A percentile compares a stretch with the other conserved stretches of the same genome.
Evolutionary conservation across 2,888 invertebrate genomes (phyloP).

Genomic region (Mythimna lalbum): DNA sequence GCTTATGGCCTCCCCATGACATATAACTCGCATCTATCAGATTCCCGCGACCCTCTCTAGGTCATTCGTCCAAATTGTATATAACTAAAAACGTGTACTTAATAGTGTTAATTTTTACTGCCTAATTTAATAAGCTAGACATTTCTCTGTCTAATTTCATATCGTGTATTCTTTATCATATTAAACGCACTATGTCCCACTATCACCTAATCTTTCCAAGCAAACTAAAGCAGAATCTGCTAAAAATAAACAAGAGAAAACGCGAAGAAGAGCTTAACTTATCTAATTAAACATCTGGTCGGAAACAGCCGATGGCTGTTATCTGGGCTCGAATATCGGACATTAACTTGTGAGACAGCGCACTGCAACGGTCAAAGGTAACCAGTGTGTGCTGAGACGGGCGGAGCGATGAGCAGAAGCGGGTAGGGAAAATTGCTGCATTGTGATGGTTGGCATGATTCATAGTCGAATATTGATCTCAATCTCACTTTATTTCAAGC

Average conservation of each 20-base stretch:
- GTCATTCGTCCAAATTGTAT: no score
- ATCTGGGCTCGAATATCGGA: constrained; percentile 79
- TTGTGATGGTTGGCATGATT: neutral
- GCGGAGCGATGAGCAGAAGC: constrained; percentile 66
- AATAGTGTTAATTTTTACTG: no score
- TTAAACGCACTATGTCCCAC: neutral
- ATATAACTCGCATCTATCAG: no score
- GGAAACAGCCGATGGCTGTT: constrained; percentile 76
- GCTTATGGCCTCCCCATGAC: no score
- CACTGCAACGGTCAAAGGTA: constrained; percentile 79
- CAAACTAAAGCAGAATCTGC: constrained; percentile 51
- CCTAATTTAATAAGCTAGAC: neutral
- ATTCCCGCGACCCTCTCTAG: no score
- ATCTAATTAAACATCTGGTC: constrained; percentile 83
- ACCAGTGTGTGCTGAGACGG: constrained; percentile 50
- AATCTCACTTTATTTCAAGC: no score
- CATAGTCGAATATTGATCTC: no score
- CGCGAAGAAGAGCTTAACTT: constrained; percentile 66
- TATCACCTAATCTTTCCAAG: constrained; percentile 24
- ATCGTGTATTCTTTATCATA: neutral
- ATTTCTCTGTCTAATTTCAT: neutral
- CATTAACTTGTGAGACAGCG: constrained; percentile 76
- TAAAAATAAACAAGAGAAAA: constrained; percentile 57
- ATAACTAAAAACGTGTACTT: no score
- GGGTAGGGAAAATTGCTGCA: neutral